Percentiles rank a stretch among this genome's conserved stretches.
Evolutionary conservation across 2,888 invertebrate species (phyloP).

Genomic region (Himalopsyche anomala): DNA sequence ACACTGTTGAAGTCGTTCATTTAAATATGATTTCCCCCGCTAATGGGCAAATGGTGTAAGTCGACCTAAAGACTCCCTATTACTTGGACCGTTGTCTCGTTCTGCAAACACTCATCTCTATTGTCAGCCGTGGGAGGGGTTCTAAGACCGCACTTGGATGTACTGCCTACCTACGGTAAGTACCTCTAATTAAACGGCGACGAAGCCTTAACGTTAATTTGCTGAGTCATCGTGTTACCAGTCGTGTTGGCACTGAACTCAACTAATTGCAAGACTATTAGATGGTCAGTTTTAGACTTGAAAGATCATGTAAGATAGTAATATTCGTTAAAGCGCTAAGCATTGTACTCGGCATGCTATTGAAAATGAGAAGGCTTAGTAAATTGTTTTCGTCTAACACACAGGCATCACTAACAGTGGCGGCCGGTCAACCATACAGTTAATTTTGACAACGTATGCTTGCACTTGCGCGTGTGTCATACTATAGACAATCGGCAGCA

Average conservation of each 20-base stretch:
- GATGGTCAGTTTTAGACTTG: too few species aligned
- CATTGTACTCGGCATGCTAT: too few species aligned
- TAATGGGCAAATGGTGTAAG: constrained; percentile 13
- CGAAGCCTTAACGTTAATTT: background rate
- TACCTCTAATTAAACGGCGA: constrained; percentile 10
- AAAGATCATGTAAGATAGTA: too few species aligned
- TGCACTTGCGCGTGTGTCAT: too few species aligned
- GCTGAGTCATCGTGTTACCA: background rate
- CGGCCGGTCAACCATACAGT: too few species aligned
- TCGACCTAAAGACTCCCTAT: background rate
- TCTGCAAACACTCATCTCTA: background rate
- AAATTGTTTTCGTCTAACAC: too few species aligned
- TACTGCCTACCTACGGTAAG: background rate
- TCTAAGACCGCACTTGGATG: background rate
- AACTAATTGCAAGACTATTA: background rate
- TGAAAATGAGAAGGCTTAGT: too few species aligned
- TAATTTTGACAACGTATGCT: too few species aligned
- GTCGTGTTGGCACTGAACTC: too few species aligned
- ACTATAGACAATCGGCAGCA: too few species aligned
- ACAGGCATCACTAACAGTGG: too few species aligned
- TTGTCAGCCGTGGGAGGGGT: background rate
- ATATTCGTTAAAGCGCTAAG: too few species aligned
- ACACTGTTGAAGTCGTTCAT: background rate
- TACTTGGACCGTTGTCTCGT: background rate
- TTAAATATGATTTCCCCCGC: background rate